phyloP scores from a whole-genome alignment of 2,113 vertebrate genomes.

The Phyllopteryx taeniolatus region DNA sequence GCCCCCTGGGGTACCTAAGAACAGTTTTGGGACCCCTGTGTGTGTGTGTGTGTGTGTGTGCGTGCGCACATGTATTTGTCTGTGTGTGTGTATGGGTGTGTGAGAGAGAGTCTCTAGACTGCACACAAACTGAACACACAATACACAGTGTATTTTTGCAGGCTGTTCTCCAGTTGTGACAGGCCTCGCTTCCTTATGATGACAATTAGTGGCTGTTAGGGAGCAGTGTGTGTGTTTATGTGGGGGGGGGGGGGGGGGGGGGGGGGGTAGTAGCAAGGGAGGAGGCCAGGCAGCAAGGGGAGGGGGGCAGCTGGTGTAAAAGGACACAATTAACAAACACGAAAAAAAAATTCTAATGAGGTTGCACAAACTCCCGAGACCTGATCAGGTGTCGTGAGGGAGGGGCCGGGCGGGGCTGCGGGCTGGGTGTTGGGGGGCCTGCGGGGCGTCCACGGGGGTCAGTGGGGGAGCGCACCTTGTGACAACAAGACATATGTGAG shows the following conservation, averaged over 20 bases:
- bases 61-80: too few relatives aligned
- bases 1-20: conserved; percentile 44
- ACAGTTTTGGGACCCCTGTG: background rate
- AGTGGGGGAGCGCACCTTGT: conserved; percentile 31
- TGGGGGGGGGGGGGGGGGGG: background rate
- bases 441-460: too few relatives aligned
- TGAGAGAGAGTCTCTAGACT: conserved; percentile 57
- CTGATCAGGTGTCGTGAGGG: conserved; percentile 40
- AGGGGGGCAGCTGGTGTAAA: conserved; percentile 63
- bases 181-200: conserved; percentile 76
- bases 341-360: conserved; percentile 77
- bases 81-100: conserved; percentile 53
- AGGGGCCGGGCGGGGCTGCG: conserved; percentile 26
- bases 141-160: conserved; percentile 64
- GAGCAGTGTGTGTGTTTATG: conserved; percentile 35
- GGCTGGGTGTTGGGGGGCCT: conserved; percentile 19
- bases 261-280: background rate
- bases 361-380: conserved; percentile 60
- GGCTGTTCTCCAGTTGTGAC: conserved; percentile 80
- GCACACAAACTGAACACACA: conserved; percentile 11
- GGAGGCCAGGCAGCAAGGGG: background rate
- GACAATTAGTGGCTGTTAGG: conserved; percentile 78
- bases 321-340: conserved; percentile 77
- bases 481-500: conserved; percentile 23
- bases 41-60: too few relatives aligned